Percentiles rank a stretch among this genome's conserved stretches.
phyloP scores from a whole-genome alignment of 2,113 vertebrate species.

The Anseranas semipalmata region DNA sequence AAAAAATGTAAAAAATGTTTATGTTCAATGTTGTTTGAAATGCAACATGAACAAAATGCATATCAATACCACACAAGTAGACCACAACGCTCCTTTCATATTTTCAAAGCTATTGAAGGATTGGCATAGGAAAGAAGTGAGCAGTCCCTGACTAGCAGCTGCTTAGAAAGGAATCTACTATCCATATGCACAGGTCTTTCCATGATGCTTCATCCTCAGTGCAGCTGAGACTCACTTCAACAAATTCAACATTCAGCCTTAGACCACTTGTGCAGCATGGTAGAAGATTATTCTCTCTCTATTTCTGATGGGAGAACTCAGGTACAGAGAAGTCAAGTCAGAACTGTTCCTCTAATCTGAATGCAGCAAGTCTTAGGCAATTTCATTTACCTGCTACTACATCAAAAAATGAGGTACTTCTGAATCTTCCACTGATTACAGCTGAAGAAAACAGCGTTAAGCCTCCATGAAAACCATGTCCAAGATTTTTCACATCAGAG shows the following conservation, averaged over 20 bases:
- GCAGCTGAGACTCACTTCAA: background rate
- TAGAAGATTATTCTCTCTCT: background rate
- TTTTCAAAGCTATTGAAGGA: background rate
- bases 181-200: background rate
- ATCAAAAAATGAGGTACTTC: background rate
- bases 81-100: background rate
- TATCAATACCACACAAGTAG: constrained; percentile 32
- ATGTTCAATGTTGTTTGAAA: constrained; percentile 23
- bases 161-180: background rate
- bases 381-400: background rate
- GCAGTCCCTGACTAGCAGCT: background rate
- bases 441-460: background rate
- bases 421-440: background rate
- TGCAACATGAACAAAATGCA: background rate
- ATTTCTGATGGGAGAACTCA: background rate
- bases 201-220: background rate
- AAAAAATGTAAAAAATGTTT: constrained; percentile 39
- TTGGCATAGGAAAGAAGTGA: background rate
- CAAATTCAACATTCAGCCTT: background rate
- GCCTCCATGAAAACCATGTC: background rate
- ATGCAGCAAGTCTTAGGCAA: background rate
- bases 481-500: background rate
- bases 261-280: background rate
- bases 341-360: background rate
- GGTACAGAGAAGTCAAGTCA: background rate